These are phyloP conservation scores for Miniopterus natalensis DNA, from an alignment of 2,113 vertebrate species.

Conservation along the genomic window DNA sequence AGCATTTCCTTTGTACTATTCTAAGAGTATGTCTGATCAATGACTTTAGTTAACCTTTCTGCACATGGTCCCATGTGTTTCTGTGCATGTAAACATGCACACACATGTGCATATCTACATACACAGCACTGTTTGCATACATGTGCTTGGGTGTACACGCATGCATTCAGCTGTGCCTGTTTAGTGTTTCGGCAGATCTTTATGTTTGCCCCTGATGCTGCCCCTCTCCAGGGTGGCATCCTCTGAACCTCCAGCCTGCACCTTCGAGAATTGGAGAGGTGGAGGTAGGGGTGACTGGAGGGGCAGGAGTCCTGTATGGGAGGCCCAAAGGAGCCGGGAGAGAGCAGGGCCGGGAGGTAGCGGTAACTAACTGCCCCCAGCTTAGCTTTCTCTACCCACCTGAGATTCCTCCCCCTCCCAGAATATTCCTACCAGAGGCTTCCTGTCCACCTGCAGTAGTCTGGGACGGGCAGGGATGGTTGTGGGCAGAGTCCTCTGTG, in stretches of 20 bases:
- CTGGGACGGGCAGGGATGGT: neutral
- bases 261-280: neutral
- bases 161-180: neutral
- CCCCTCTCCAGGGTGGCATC: neutral
- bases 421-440: neutral
- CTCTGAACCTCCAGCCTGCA: neutral
- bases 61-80: neutral
- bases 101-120: fast-evolving
- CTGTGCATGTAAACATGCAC: neutral
- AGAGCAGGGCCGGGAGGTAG: neutral
- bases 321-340: neutral
- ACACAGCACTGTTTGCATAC: neutral
- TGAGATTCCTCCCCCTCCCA: neutral
- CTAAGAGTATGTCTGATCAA: slow-evolving; percentile 22
- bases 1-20: slow-evolving; percentile 48
- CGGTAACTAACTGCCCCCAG: neutral
- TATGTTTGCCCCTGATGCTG: neutral
- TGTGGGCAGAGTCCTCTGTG: slow-evolving; percentile 26
- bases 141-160: neutral
- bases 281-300: neutral
- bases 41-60: slow-evolving; percentile 38
- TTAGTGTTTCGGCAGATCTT: neutral
- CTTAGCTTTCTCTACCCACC: neutral
- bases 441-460: neutral
- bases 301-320: neutral